Base-by-base conservation (phyloP, 2,888 invertebrate species). In the Melipona beecheii region DNA sequence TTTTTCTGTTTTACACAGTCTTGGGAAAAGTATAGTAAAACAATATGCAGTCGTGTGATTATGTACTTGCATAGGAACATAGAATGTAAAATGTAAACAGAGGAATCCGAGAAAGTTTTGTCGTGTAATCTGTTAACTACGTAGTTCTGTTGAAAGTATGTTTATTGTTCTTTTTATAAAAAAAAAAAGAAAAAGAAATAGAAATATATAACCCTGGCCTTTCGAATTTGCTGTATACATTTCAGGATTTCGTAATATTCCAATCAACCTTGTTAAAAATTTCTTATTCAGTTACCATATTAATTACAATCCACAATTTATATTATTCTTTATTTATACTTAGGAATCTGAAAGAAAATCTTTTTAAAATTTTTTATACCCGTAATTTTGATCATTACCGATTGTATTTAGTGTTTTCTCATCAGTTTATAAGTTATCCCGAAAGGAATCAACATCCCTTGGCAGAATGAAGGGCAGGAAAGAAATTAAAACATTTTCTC, bases 81-180 rank as follows among this genome's bases (percentile, higher is more conserved):
- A 17, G 27, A 50, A 43, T 65, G 56, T 31, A 49, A 70, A 81
- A 81, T 65, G 60, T 82, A 82, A 82, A 82, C 83, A 82, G 24
- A 50, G 65, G 70, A 75, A 58, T 74, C 54, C 71, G 75, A 82
- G 82, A 82, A 82, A 82, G 82, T 75, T 74, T 58, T 21, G 43
- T n/a, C 56, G 43, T 64, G 56, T 64, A 65, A 24, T 65, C 21
- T 77, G 64, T 69, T 50, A 56, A 64, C 64, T 64, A 52, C 71
- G 71, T 50, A 78, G 71, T 78, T 60, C 60, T 71, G 36, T 71
- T 24, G 36, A 66, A 70, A 64, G 50, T 56, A 52, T 13, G 52
- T 71, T 76, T 76, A 52, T n/a, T 9, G 17, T 71, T 43, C 50
- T 36, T 52, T 4, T 72, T 49, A 72, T n/a, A n/a, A n/a, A 3